A percentile compares a stretch with the other conserved stretches of the same genome.
Conservation (phyloP, 2,797 vertebrate species). For the Sebastes diploproa region DNA sequence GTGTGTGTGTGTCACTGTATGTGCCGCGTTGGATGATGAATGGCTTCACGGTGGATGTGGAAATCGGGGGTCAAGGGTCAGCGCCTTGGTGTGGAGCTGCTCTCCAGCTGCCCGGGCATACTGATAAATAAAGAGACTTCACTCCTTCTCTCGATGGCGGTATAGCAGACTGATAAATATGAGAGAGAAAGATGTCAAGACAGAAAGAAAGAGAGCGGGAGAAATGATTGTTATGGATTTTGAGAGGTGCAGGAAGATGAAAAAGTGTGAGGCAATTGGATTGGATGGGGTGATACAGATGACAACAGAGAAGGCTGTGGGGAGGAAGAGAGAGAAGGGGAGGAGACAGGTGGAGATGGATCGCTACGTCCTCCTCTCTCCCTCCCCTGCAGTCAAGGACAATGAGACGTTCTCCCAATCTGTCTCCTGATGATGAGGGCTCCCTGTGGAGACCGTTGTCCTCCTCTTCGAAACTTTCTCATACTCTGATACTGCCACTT, state of each 20-base stretch:
- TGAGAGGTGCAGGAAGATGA: slow-evolving; percentile 22
- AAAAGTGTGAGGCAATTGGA: slow-evolving; percentile 32
- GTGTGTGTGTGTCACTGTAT: not conserved
- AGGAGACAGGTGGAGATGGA: slow-evolving; percentile 67
- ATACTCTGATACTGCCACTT: slow-evolving; percentile 31
- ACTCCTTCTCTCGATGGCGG: not conserved
- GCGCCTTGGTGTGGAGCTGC: slow-evolving; percentile 54
- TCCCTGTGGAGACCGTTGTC: slow-evolving; percentile 58
- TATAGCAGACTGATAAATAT: slow-evolving; percentile 17
- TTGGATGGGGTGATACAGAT: slow-evolving; percentile 32
- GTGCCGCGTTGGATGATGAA: slow-evolving; percentile 75
- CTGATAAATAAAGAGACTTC: slow-evolving; percentile 35
- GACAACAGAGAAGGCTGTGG: slow-evolving; percentile 32
- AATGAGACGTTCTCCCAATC: slow-evolving; percentile 67
- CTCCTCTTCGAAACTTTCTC: slow-evolving; percentile 59
- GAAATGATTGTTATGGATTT: slow-evolving; percentile 12
- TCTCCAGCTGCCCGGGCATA: slow-evolving; percentile 25
- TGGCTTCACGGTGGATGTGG: slow-evolving; percentile 65
- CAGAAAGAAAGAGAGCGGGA: not conserved
- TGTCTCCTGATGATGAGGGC: slow-evolving; percentile 58
- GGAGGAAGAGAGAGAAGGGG: slow-evolving; percentile 40
- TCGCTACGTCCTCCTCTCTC: slow-evolving; percentile 53
- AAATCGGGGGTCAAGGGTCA: slow-evolving; percentile 71
- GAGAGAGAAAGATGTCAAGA: not conserved
- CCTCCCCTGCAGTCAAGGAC: slow-evolving; percentile 73